Evolutionary conservation across 1,140 invertebrate species (phyloP).

Genomic region (Hyposmocoma kahamanoa): DNA sequence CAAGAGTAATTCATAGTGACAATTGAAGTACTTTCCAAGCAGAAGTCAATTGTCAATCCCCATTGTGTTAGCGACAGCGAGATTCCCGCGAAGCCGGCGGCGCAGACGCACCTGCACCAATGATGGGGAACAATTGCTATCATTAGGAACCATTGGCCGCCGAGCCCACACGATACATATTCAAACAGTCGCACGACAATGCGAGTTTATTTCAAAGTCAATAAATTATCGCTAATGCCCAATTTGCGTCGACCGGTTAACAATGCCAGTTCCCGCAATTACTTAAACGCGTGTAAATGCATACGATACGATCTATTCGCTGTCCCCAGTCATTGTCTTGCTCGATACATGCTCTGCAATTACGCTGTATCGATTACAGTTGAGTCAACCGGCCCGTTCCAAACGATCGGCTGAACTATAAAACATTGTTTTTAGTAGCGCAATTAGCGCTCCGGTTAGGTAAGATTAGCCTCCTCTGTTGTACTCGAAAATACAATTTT

Average conservation of each 20-base stretch:
- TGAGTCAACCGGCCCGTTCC: slow-evolving; percentile 47
- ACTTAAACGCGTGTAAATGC: slow-evolving; percentile 67
- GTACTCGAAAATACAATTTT: not conserved
- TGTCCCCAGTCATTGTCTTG: slow-evolving; percentile 59
- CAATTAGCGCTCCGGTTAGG: slow-evolving; percentile 48
- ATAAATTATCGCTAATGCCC: slow-evolving; percentile 71
- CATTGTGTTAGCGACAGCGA: slow-evolving; percentile 9
- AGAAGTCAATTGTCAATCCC: too few species aligned
- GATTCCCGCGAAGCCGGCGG: slow-evolving; percentile 19
- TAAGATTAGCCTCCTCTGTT: slow-evolving; percentile 24
- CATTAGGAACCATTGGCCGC: slow-evolving; percentile 50
- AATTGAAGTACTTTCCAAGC: too few species aligned
- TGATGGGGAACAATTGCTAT: slow-evolving; percentile 65
- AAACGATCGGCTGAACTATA: slow-evolving; percentile 54
- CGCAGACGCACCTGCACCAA: slow-evolving; percentile 51
- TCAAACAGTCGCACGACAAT: slow-evolving; percentile 60
- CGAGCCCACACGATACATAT: slow-evolving; percentile 57
- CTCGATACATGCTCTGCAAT: slow-evolving; percentile 55
- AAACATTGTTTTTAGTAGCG: slow-evolving; percentile 53
- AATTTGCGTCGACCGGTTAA: slow-evolving; percentile 67
- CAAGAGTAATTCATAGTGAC: too few species aligned
- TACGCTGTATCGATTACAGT: slow-evolving; percentile 62
- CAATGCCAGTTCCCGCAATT: slow-evolving; percentile 70
- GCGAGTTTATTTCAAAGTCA: slow-evolving; percentile 62
- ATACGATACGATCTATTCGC: slow-evolving; percentile 57